Evolutionary conservation across 1,140 invertebrate species (phyloP).

Genomic region (Papilio machaon): DNA sequence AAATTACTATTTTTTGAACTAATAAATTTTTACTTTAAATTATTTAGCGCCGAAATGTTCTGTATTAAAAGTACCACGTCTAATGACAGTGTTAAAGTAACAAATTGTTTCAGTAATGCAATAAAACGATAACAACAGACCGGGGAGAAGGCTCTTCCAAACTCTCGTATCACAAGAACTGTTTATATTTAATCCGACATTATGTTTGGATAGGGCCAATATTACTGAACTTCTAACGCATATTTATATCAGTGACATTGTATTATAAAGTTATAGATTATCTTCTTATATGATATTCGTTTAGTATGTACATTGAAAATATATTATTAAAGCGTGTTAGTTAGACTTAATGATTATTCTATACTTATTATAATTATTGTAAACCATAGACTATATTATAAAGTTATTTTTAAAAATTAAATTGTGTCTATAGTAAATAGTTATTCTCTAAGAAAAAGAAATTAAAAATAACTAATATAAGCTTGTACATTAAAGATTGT

Average conservation of each 20-base stretch:
- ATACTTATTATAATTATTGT: too few relatives aligned
- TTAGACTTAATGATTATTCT: too few relatives aligned
- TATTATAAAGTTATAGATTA: not conserved
- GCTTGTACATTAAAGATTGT: not conserved
- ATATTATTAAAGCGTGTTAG: not conserved
- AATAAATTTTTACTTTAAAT: not conserved
- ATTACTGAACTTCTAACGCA: slow-evolving; percentile 19
- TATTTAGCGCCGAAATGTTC: not conserved
- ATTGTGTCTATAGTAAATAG: too few relatives aligned
- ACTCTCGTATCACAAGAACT: slow-evolving; percentile 19
- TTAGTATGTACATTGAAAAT: not conserved
- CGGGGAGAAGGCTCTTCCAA: slow-evolving; percentile 2
- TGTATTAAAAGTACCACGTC: slow-evolving; percentile 12
- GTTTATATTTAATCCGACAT: slow-evolving; percentile 28
- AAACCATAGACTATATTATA: too few relatives aligned
- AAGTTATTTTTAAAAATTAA: too few relatives aligned
- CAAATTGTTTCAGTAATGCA: slow-evolving; percentile 31
- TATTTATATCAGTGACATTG: slow-evolving; percentile 8
- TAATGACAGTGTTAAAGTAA: slow-evolving; percentile 14
- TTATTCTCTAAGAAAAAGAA: not conserved
- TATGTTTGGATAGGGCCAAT: slow-evolving; percentile 26
- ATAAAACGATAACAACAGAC: slow-evolving; percentile 35
- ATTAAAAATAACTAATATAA: not conserved
- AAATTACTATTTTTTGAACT: too few relatives aligned
- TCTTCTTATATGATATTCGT: not conserved